A percentile compares a stretch with the other conserved stretches of the same genome.
These are phyloP conservation scores for Bombycilla garrulus DNA, from an alignment of 2,113 vertebrate genomes.

Conservation along the genomic window DNA sequence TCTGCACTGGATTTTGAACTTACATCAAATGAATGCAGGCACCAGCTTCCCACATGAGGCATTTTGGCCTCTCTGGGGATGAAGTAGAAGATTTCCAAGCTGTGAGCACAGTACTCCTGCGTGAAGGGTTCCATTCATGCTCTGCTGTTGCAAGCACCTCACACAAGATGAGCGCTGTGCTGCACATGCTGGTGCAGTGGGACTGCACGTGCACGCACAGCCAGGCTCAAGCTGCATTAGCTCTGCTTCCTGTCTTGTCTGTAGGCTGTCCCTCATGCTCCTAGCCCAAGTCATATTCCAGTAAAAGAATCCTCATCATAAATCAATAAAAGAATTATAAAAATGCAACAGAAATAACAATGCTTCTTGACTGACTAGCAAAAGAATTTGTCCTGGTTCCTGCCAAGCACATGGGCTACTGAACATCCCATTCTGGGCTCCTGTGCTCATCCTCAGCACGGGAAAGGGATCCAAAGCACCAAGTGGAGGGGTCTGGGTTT, in stretches of 20 bases:
- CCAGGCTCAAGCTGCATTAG: not conserved
- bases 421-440: not conserved
- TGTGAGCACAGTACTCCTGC: not conserved
- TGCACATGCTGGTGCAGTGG: not conserved
- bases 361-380: not conserved
- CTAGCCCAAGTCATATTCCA: not conserved
- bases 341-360: not conserved
- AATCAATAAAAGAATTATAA: not conserved
- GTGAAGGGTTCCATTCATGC: not conserved
- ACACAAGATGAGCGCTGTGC: too few species aligned
- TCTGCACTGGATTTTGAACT: not conserved
- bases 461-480: not conserved
- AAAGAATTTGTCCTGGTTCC: not conserved
- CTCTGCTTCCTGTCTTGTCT: not conserved
- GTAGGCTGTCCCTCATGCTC: not conserved
- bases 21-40: not conserved
- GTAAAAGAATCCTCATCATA: not conserved
- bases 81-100: accelerated
- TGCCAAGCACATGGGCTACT: accelerated
- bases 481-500: accelerated
- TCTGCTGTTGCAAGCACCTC: not conserved
- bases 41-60: accelerated
- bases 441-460: not conserved
- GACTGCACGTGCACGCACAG: not conserved
- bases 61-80: not conserved